A percentile compares a stretch with the other conserved stretches of the same genome.
phyloP scores from a whole-genome alignment of 92 coral and sea anemone genomes.

The Epizoanthus rinbou region DNA sequence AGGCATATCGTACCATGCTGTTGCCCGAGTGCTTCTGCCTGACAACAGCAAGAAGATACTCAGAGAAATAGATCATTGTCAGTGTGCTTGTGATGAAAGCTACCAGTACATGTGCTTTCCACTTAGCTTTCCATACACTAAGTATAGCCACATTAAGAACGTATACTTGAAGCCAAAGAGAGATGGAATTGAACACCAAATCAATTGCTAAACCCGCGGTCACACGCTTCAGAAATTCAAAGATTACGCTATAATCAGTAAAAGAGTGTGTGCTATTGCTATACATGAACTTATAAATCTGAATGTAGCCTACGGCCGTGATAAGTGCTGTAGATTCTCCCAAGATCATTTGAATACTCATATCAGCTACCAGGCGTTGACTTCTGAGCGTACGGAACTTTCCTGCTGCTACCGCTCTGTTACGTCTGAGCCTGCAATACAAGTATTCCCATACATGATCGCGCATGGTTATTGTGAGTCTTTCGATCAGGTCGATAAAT shows the following conservation, averaged over 20 bases:
- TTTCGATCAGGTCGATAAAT: slow-evolving; percentile 46
- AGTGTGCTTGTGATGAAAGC: slow-evolving; percentile 24
- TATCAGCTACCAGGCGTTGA: slow-evolving; percentile 61
- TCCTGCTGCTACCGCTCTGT: background rate
- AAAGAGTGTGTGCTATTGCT: slow-evolving; percentile 29
- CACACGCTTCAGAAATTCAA: slow-evolving; percentile 43
- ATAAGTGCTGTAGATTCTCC: slow-evolving; percentile 58
- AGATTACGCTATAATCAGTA: slow-evolving; percentile 29
- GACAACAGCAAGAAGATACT: slow-evolving; percentile 44
- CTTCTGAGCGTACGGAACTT: slow-evolving; percentile 49
- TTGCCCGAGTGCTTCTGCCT: slow-evolving; percentile 18
- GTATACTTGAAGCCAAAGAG: slow-evolving; percentile 54
- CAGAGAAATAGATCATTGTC: slow-evolving; percentile 49
- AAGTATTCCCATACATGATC: slow-evolving; percentile 59
- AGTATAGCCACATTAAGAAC: slow-evolving; percentile 50
- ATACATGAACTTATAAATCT: slow-evolving; percentile 50
- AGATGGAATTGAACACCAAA: slow-evolving; percentile 57
- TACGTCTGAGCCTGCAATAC: slow-evolving; percentile 8
- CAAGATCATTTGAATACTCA: slow-evolving; percentile 58
- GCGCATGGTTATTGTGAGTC: slow-evolving; percentile 54
- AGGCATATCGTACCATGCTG: background rate
- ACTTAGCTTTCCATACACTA: slow-evolving; percentile 58
- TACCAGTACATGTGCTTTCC: slow-evolving; percentile 55
- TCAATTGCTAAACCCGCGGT: slow-evolving; percentile 57
- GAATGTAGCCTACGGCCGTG: slow-evolving; percentile 48